phyloP scores from a whole-genome alignment of 2,797 vertebrate genomes.

The Phataginus tricuspis region DNA sequence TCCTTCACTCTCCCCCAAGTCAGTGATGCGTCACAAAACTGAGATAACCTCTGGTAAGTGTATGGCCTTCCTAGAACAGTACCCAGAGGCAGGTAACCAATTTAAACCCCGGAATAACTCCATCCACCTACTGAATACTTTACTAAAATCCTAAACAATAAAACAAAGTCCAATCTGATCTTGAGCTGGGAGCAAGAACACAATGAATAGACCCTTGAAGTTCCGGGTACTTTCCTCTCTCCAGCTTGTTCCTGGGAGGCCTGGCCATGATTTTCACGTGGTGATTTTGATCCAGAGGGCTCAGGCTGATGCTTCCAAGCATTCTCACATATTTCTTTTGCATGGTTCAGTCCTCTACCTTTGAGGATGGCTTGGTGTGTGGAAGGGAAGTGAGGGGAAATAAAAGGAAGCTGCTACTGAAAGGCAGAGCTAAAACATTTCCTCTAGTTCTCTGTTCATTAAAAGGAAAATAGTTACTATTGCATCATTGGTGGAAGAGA shows the following conservation, averaged over 20 bases:
- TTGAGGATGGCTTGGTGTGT: not conserved
- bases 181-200: not conserved
- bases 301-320: not conserved
- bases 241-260: not conserved
- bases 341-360: not conserved
- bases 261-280: too few relatives aligned
- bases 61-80: not conserved
- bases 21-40: not conserved
- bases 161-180: constrained; percentile 12
- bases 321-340: not conserved
- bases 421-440: not conserved
- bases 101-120: not conserved
- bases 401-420: not conserved
- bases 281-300: not conserved
- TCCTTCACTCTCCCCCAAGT: not conserved
- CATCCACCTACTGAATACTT: not conserved
- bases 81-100: not conserved
- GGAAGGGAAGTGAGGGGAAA: not conserved
- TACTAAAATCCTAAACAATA: not conserved
- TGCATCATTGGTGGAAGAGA: not conserved
- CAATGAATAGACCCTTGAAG: not conserved
- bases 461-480: not conserved
- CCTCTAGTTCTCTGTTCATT: not conserved
- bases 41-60: not conserved
- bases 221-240: not conserved